phyloP scores from a whole-genome alignment of 1,140 invertebrate genomes.

The Ruditapes philippinarum region DNA sequence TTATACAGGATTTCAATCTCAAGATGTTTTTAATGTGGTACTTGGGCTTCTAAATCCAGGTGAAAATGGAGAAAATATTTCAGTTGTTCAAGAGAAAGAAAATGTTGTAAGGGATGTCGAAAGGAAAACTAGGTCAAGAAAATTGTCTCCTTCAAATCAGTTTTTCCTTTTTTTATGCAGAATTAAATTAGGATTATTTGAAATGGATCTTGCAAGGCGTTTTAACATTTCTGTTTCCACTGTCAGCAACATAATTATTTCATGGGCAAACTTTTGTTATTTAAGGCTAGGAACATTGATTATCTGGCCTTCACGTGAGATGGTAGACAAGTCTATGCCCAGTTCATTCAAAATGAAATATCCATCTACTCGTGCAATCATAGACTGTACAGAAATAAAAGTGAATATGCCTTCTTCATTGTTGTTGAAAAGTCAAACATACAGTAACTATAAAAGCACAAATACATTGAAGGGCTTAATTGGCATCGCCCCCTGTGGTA shows the following conservation, averaged over 20 bases:
- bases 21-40: conserved; percentile 22
- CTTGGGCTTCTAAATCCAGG: conserved; percentile 30
- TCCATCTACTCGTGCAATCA: conserved; percentile 31
- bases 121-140: conserved; percentile 28
- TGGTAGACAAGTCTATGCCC: not conserved
- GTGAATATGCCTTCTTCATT: conserved; percentile 34
- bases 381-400: conserved; percentile 50
- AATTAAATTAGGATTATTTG: not conserved
- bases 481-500: conserved; percentile 16
- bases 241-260: conserved; percentile 23
- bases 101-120: not conserved
- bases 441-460: conserved; percentile 49
- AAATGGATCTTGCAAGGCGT: not conserved
- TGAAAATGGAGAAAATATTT: conserved; percentile 28
- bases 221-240: conserved; percentile 8
- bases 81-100: conserved; percentile 1
- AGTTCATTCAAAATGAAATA: not conserved
- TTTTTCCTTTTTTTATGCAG: not conserved
- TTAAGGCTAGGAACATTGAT: not conserved
- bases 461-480: conserved; percentile 37
- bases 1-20: conserved; percentile 46
- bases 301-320: not conserved
- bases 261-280: conserved; percentile 14
- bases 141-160: conserved; percentile 12
- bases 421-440: conserved; percentile 46